These are phyloP conservation scores for Euwallacea fornicatus DNA, from an alignment of 1,140 invertebrate genomes.

Conservation along the genomic window DNA sequence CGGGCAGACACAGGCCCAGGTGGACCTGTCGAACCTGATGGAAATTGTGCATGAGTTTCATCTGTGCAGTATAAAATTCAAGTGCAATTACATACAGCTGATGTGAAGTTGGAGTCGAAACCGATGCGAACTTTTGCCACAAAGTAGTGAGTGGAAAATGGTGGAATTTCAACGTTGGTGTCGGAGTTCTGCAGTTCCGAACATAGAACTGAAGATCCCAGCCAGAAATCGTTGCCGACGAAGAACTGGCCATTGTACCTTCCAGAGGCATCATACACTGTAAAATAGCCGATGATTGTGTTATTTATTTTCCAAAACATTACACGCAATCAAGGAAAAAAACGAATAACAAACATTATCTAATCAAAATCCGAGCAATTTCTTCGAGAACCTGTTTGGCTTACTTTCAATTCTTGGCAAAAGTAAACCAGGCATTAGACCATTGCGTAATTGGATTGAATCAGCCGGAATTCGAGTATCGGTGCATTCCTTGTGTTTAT, in stretches of 20 bases:
- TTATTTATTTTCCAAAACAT: neutral
- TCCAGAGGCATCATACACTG: constrained; percentile 77
- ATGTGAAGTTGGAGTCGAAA: constrained; percentile 62
- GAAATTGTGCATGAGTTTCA: neutral
- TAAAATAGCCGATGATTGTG: constrained; percentile 10
- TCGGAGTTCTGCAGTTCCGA: constrained; percentile 58
- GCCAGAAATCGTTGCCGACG: constrained; percentile 82
- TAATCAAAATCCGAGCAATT: neutral
- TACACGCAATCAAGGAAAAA: neutral
- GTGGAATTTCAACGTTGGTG: constrained; percentile 58
- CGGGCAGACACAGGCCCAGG: constrained; percentile 73
- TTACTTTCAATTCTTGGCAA: constrained; percentile 13
- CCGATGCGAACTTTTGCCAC: constrained; percentile 67
- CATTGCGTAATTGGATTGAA: constrained; percentile 1
- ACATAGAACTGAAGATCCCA: constrained; percentile 71
- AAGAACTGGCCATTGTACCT: constrained; percentile 77
- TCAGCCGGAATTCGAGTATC: too few species aligned
- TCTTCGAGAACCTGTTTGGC: constrained; percentile 19
- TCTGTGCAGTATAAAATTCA: neutral
- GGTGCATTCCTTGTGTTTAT: too few species aligned
- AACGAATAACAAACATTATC: neutral
- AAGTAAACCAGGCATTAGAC: constrained; percentile 13
- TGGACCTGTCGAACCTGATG: constrained; percentile 65
- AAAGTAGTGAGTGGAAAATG: constrained; percentile 65
- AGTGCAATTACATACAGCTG: constrained; percentile 34